These are phyloP conservation scores for Heliangelus exortis DNA, from an alignment of 2,797 vertebrate species.

Conservation along the genomic window DNA sequence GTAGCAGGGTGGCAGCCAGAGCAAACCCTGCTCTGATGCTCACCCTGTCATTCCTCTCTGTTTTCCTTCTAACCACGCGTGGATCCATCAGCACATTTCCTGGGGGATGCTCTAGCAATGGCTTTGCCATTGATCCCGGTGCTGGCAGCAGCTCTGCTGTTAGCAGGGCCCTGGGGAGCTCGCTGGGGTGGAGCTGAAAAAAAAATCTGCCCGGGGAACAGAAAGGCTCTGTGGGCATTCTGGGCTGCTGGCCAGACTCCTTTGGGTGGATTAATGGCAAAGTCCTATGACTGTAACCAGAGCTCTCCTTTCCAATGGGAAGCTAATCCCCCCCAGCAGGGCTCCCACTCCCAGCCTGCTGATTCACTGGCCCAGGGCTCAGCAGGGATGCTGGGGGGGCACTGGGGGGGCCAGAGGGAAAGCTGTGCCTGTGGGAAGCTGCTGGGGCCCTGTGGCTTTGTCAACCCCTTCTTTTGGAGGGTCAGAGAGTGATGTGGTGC, in stretches of 20 bases:
- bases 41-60: not conserved
- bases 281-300: not conserved
- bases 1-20: not conserved
- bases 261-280: not conserved
- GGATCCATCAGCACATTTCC: not conserved
- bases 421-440: not conserved
- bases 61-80: rapidly evolving
- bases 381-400: not conserved
- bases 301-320: not conserved
- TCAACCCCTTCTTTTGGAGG: not conserved
- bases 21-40: not conserved
- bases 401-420: rapidly evolving
- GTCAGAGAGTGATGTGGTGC: rapidly evolving
- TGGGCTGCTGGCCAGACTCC: slow-evolving; percentile 9
- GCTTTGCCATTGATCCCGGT: not conserved
- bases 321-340: not conserved
- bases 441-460: rapidly evolving
- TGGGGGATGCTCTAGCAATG: not conserved
- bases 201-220: not conserved
- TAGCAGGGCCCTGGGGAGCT: not conserved
- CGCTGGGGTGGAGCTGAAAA: not conserved
- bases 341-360: not conserved
- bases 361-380: slow-evolving; percentile 1
- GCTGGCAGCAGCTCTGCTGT: not conserved
- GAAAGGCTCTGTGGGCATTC: not conserved